These are phyloP conservation scores for Cyprinodon variegatus DNA, from an alignment of 2,113 vertebrate species.

Conservation along the genomic window DNA sequence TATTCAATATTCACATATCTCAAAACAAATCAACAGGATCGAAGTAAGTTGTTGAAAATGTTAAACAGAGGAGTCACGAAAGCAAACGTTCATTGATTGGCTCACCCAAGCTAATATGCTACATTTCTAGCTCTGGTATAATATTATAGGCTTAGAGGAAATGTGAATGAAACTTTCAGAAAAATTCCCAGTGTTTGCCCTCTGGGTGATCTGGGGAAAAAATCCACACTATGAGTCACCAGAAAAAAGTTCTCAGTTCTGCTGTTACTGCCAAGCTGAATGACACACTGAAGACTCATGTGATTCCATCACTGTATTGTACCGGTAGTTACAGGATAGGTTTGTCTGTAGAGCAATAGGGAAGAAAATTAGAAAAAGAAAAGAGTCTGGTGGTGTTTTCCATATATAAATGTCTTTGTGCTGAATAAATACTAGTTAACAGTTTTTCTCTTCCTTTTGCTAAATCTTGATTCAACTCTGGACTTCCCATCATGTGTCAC, in stretches of 20 bases:
- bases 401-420: neutral
- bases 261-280: conserved; percentile 18
- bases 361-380: too few species aligned
- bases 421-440: neutral
- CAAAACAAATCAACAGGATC: neutral
- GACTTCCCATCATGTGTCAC: conserved; percentile 18
- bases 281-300: conserved; percentile 29
- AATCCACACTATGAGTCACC: conserved; percentile 53
- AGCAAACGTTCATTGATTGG: conserved; percentile 57
- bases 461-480: neutral
- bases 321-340: conserved; percentile 32
- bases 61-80: conserved; percentile 57
- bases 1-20: neutral
- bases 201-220: conserved; percentile 39
- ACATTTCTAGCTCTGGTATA: conserved; percentile 44
- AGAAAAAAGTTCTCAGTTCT: conserved; percentile 27
- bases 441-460: neutral
- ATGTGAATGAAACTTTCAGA: conserved; percentile 49
- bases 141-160: conserved; percentile 34
- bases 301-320: neutral
- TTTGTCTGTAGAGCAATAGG: conserved; percentile 5
- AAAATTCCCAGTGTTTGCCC: conserved; percentile 45
- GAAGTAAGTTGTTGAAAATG: conserved; percentile 19
- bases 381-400: neutral
- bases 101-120: conserved; percentile 62